Percentiles rank a stretch among this genome's conserved stretches.
phyloP scores from a whole-genome alignment of 2,888 invertebrate species.

The Agonum fuliginosum region DNA sequence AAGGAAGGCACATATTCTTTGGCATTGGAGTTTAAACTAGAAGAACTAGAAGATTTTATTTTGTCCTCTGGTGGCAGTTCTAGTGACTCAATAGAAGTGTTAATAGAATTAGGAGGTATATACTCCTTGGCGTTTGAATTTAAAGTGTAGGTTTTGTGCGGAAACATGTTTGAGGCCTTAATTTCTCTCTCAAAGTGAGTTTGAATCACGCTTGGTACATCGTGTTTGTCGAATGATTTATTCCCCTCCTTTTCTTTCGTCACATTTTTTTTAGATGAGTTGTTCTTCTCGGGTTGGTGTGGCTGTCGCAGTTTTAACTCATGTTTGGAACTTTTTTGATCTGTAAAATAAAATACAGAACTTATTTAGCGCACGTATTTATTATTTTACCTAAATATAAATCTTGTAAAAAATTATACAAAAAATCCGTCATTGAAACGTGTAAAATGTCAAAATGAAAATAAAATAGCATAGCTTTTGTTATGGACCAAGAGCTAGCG shows the following conservation, averaged over 20 bases:
- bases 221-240: constrained; percentile 4
- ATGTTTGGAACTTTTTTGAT: neutral
- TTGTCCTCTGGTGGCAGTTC: too few species aligned
- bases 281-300: neutral
- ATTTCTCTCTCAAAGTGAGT: too few species aligned
- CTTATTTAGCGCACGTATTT: too few species aligned
- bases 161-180: neutral
- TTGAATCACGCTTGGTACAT: neutral
- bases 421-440: constrained; percentile 17
- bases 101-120: constrained; percentile 24
- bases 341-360: neutral
- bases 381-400: constrained; percentile 6
- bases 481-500: too few species aligned
- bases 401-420: constrained; percentile 25
- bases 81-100: neutral
- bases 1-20: neutral
- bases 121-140: constrained; percentile 38
- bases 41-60: too few species aligned
- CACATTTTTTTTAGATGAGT: neutral
- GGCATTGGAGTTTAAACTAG: neutral
- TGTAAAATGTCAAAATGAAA: constrained; percentile 1
- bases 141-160: neutral
- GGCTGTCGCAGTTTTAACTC: neutral
- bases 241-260: neutral
- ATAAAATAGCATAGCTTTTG: neutral